Base-by-base conservation (phyloP, 2,113 vertebrate genomes). In the Passerina amoena region DNA sequence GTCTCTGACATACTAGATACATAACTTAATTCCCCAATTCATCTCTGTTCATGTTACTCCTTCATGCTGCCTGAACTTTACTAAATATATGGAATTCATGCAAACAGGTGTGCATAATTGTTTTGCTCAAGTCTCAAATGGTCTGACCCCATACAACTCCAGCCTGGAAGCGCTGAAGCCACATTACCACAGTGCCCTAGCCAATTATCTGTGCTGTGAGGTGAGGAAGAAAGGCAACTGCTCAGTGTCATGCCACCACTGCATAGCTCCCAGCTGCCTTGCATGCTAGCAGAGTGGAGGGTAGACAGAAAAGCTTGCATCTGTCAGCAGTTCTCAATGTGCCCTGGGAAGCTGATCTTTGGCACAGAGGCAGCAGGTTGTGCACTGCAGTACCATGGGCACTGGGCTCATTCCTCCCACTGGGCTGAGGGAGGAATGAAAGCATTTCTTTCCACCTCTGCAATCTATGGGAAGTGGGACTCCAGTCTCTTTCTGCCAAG, bases 191-290 rank as follows among this genome's bases (percentile, higher is more conserved):
- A 5, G 25, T 56, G 51, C n/a, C 28, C 57, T 24, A 59, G 28
- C 31, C 83, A 86, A 40, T 86, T 70, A 69, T 59, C 71, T 82
- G 70, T 59, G 88, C 54, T 61, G 50, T 11, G 66, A 94, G 42
- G 45, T 10, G 1, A 80, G 42, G 63, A 86, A 80, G 31, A 65
- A 25, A 64, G 28, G 33, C 63, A 37, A 23, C 19, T 27, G 68
- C 82, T 93, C 63, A 61, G 45, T 38, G 76, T 77, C 85, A 70
- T 4, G 45, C 73, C 79, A 79, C n/a, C 40, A 91, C 90, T 82
- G 65, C 87, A 81, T 35, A 93, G 28, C 79, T 92, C 88, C 86
- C 76, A 86, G 82, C 88, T 94, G 88, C 92, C 88, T 88, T 54
- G 64, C 88, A 81, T 73, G 48, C 38, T 47, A 65, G 33, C 51